Base-by-base conservation (phyloP, 2,797 vertebrate genomes). In the Oryzias dopingdopingensis region DNA sequence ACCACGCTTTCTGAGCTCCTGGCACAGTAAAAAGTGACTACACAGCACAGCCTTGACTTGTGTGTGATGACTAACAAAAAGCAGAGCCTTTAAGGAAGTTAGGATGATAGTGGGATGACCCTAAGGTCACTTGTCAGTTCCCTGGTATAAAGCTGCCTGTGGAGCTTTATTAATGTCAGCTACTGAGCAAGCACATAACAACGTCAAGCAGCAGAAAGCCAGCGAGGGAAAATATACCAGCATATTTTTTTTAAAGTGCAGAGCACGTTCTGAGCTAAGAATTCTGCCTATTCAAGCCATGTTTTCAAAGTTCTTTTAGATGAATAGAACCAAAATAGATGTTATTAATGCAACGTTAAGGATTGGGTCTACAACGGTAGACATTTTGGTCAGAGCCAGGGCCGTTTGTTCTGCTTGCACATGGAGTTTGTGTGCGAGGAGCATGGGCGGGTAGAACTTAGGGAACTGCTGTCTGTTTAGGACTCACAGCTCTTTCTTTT, bases 121-220 rank as follows among this genome's bases (percentile, higher is more conserved):
- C 15, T 0, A 10, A 70, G 65, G 74, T 79, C 52, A 42, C 52
- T 45, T 46, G 10, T 65, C 59, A 65, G 54, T 72, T 80, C 16
- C 16, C 40, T 42, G 23, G 26, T 26, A 51, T 23, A 45, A 61
- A 52, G 60, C 65, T 49, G 62, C 8, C 14, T 69, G 53, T 20
- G 5, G 59, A 71, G 42, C 54, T 76, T 72, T 57, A 65, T 65
- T 65, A 72, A 77, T 72, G 59, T 51, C 60, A 74, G 51, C 26
- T 13, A 59, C 51, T 24, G 62, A 2, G 23, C 49, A 26, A 62
- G 61, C 70, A 72, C 49, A 65, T 70, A 60, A 58, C 55, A 70
- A 73, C 68, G 56, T 52, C 52, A 40, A 60, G 54, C 45, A 37
- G 32, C 32, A 37, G 32, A 37, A 37, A 37, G 32, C 64, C 53